Base-by-base conservation (phyloP, 2,888 invertebrate species). In the Amphipoea lucens region DNA sequence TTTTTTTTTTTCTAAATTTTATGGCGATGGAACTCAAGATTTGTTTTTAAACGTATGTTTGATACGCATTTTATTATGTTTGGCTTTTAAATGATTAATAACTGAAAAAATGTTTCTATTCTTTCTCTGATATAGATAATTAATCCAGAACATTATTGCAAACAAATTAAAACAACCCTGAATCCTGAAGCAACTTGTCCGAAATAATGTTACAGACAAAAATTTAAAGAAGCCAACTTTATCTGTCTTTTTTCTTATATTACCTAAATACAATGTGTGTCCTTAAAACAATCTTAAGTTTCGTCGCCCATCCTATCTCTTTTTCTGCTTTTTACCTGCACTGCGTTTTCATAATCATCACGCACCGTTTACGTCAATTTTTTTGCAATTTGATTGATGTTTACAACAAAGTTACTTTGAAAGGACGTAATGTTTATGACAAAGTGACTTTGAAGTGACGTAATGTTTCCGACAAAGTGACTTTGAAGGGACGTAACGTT, bases 321-420 rank as follows among this genome's bases (percentile, higher is more conserved):
- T 87, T 71, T 92, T 88, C 90, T 91, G 77, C 90, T 90, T 91
- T 88, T 74, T 82, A 87, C 79, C 82, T 91, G 95, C 96, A 96
- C 96, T 90, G 96, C 96, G 93, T 92, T 95, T 94, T 89, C 94
- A 94, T 96, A 94, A 96, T 96, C 96, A 96, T 96, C 96, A 95
- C 89, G 96, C 96, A 96, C 96, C 93, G 89, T 88, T 90, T 36
- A 69, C 74, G 72, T 79, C 78, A 83, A 69, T 63, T 70, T 78
- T 63, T 1, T 68, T 60, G 71, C 76, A 17, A 81, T 63, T 80
- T 80, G 67, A 70, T 63, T 57, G 63, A 76, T 20, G 54, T n/a
- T 20, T 23, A 9, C 57, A 11, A n/a, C 57, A 3, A 57, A 23
- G 9, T 57, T 23, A 3, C 54, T 40, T 57, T n/a, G 12, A 48